These are phyloP conservation scores for Cryptotis parvus DNA, from an alignment of 2,113 vertebrate genomes.

Conservation along the genomic window DNA sequence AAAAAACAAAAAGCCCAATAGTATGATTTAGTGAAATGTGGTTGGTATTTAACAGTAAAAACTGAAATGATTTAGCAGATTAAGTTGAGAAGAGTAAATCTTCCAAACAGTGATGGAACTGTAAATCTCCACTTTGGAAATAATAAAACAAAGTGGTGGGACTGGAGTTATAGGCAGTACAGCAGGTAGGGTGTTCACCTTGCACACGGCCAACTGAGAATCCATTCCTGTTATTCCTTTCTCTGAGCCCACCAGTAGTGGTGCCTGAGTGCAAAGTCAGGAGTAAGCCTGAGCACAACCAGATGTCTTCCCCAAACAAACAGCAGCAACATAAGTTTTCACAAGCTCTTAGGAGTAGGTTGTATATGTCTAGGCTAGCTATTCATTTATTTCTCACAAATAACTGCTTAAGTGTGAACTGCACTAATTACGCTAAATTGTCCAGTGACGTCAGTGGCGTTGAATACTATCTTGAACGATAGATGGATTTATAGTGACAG, in stretches of 20 bases:
- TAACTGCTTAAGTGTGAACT: not conserved
- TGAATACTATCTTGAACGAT: not conserved
- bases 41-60: not conserved
- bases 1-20: not conserved
- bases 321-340: too few relatives aligned
- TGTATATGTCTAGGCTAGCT: not conserved
- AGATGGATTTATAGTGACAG: not conserved
- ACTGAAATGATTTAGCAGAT: not conserved
- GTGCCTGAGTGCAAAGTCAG: too few relatives aligned
- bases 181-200: too few relatives aligned
- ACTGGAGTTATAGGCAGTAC: too few relatives aligned
- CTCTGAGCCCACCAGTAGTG: too few relatives aligned
- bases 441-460: not conserved
- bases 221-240: too few relatives aligned
- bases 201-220: too few relatives aligned
- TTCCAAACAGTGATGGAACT: not conserved
- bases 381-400: not conserved
- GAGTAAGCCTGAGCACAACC: too few relatives aligned
- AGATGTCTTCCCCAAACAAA: too few relatives aligned
- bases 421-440: not conserved
- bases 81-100: not conserved
- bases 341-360: too few relatives aligned
- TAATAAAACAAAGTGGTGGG: too few relatives aligned
- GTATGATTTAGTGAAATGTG: not conserved
- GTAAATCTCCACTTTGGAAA: not conserved